These are phyloP conservation scores for Drosophila nasuta DNA, from an alignment of 1,140 invertebrate genomes.

Conservation along the genomic window DNA sequence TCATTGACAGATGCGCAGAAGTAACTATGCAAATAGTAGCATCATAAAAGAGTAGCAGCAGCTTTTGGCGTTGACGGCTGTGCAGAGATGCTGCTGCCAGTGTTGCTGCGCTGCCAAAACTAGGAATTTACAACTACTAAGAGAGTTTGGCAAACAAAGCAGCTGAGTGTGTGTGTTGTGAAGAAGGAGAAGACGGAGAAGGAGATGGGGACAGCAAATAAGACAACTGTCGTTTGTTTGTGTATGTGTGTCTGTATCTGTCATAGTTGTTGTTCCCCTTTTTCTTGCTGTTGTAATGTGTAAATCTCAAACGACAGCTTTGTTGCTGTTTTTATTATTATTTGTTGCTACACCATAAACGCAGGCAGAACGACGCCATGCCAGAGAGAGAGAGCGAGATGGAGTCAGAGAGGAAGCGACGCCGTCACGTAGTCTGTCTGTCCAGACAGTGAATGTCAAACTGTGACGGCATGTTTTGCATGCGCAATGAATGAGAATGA, in stretches of 20 bases:
- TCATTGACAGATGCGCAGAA: neutral
- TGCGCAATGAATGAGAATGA: conserved; percentile 41
- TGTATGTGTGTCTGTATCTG: conserved; percentile 14
- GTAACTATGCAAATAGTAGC: neutral
- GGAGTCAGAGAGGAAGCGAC: conserved; percentile 36
- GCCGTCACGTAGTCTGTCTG: conserved; percentile 48
- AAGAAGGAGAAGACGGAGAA: neutral
- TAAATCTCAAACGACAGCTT: conserved; percentile 45
- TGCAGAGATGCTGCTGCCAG: conserved; percentile 26
- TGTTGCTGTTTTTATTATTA: conserved; percentile 37
- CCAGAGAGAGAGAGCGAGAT: too few relatives aligned
- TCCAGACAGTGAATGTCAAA: conserved; percentile 60
- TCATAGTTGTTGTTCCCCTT: conserved; percentile 27
- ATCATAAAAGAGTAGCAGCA: neutral
- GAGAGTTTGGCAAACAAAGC: conserved; percentile 52
- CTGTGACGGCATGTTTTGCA: conserved; percentile 63
- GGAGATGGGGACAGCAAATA: neutral
- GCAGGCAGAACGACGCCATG: conserved; percentile 13
- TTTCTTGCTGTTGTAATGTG: conserved; percentile 33
- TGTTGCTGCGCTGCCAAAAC: conserved; percentile 33
- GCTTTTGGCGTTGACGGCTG: conserved; percentile 12
- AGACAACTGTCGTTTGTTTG: conserved; percentile 31
- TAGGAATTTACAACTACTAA: conserved; percentile 20
- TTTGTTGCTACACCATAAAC: conserved; percentile 29
- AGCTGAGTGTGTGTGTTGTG: neutral